Conservation (phyloP, 1,140 invertebrate species). For the Tetramorium alpestre region DNA sequence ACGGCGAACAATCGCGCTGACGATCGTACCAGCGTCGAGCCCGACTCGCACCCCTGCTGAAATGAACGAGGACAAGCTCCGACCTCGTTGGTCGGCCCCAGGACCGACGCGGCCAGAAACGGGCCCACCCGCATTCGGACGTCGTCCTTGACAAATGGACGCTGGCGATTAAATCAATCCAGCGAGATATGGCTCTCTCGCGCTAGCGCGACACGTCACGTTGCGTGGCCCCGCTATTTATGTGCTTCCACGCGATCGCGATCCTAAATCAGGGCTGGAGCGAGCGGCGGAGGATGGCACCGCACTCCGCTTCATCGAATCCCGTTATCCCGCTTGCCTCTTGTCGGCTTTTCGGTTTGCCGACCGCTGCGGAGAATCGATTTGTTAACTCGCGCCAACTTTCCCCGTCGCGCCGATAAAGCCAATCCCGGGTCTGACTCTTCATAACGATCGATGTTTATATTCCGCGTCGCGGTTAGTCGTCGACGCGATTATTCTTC, state of each 20-base stretch:
- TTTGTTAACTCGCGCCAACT: slow-evolving; percentile 46
- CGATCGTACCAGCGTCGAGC: slow-evolving; percentile 58
- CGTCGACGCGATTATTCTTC: background rate
- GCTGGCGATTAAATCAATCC: slow-evolving; percentile 72
- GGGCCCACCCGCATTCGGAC: slow-evolving; percentile 64
- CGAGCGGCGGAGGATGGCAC: background rate
- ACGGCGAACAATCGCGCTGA: slow-evolving; percentile 62
- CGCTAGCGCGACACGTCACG: slow-evolving; percentile 58
- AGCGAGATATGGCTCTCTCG: slow-evolving; percentile 40
- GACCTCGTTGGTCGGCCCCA: background rate
- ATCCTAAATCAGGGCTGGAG: background rate
- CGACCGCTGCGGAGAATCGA: slow-evolving; percentile 29
- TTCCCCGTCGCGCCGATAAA: slow-evolving; percentile 28
- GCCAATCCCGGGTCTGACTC: slow-evolving; percentile 9
- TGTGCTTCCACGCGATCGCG: slow-evolving; percentile 38
- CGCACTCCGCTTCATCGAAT: slow-evolving; percentile 20
- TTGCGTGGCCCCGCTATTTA: slow-evolving; percentile 59
- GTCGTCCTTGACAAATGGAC: slow-evolving; percentile 68
- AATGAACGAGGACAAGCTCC: slow-evolving; percentile 23
- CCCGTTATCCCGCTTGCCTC: slow-evolving; percentile 31
- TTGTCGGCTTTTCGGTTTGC: slow-evolving; percentile 39
- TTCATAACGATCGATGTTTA: slow-evolving; percentile 13
- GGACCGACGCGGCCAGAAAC: background rate
- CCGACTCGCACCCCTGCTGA: slow-evolving; percentile 18
- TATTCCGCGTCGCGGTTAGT: background rate